A percentile compares a stretch with the other conserved stretches of the same genome.
phyloP scores from a whole-genome alignment of 2,888 invertebrate species.

The Trichopria drosophilae region DNA sequence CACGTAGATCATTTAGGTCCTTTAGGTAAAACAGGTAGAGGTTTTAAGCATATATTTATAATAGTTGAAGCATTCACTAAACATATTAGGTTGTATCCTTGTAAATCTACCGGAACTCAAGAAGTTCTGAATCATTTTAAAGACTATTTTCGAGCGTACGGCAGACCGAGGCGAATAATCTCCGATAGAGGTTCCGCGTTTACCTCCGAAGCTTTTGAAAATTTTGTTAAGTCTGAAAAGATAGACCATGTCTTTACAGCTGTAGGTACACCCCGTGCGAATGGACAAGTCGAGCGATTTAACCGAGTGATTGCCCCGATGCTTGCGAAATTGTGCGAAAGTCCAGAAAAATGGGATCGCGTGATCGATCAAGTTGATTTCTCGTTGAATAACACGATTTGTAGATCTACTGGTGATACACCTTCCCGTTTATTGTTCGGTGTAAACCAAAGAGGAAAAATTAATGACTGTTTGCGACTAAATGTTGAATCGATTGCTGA shows the following conservation, averaged over 20 bases:
- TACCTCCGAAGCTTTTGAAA: slow-evolving; percentile 39
- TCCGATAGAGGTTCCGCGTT: slow-evolving; percentile 44
- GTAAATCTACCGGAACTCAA: slow-evolving; percentile 24
- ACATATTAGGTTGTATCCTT: slow-evolving; percentile 35
- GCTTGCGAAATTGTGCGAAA: slow-evolving; percentile 34
- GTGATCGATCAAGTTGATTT: slow-evolving; percentile 19
- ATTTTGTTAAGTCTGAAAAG: slow-evolving; percentile 32
- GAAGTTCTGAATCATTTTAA: slow-evolving; percentile 30
- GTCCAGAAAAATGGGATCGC: slow-evolving; percentile 25
- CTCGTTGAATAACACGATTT: slow-evolving; percentile 31
- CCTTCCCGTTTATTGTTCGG: slow-evolving; percentile 43
- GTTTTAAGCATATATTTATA: slow-evolving; percentile 35
- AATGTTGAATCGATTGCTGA: background rate
- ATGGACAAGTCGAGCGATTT: slow-evolving; percentile 43
- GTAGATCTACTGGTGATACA: slow-evolving; percentile 39
- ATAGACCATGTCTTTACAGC: slow-evolving; percentile 39
- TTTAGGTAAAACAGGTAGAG: slow-evolving; percentile 24
- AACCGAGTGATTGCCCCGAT: slow-evolving; percentile 37
- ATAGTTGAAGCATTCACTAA: slow-evolving; percentile 41
- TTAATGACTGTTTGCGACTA: too few species aligned
- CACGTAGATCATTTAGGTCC: slow-evolving; percentile 46
- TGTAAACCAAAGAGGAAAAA: slow-evolving; percentile 39
- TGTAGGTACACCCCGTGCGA: slow-evolving; percentile 39
- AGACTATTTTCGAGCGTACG: slow-evolving; percentile 35
- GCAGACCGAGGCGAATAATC: slow-evolving; percentile 34